A percentile compares a stretch with the other conserved stretches of the same genome.
Evolutionary conservation across 2,888 invertebrate genomes (phyloP).

Genomic region (Diogma glabrata): DNA sequence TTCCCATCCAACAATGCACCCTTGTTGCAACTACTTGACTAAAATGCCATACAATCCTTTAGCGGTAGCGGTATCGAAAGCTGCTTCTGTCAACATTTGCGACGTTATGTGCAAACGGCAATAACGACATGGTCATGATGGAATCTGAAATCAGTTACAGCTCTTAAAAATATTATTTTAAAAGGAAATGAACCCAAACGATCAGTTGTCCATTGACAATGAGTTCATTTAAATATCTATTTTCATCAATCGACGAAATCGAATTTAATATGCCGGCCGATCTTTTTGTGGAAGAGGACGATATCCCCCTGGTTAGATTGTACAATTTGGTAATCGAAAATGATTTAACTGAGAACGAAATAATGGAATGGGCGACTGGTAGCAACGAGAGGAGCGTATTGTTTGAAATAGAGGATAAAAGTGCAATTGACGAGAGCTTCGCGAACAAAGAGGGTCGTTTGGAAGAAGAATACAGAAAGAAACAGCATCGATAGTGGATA

Average conservation of each 20-base stretch:
- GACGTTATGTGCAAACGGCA: not conserved
- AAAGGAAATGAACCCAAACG: not conserved
- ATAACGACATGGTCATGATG: not conserved
- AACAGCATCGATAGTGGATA: too few species aligned
- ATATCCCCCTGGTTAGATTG: not conserved
- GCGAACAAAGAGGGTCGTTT: slow-evolving; percentile 1
- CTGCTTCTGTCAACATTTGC: not conserved
- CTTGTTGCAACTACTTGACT: not conserved
- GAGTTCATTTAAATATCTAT: not conserved
- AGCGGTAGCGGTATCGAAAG: not conserved
- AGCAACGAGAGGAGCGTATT: not conserved
- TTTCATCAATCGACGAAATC: not conserved
- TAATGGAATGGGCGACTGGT: too few species aligned
- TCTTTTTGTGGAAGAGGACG: not conserved
- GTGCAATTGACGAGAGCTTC: not conserved
- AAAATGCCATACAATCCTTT: not conserved
- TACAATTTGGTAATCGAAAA: not conserved
- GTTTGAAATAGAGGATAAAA: not conserved
- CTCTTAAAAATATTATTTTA: not conserved
- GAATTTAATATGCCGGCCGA: not conserved
- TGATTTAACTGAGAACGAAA: not conserved
- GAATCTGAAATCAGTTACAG: too few species aligned
- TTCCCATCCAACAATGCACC: slow-evolving; percentile 3
- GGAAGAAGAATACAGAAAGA: not conserved
- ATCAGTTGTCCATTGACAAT: slow-evolving; percentile 1